Conservation (phyloP, 2,113 vertebrate species). For the Zapornia atra region DNA sequence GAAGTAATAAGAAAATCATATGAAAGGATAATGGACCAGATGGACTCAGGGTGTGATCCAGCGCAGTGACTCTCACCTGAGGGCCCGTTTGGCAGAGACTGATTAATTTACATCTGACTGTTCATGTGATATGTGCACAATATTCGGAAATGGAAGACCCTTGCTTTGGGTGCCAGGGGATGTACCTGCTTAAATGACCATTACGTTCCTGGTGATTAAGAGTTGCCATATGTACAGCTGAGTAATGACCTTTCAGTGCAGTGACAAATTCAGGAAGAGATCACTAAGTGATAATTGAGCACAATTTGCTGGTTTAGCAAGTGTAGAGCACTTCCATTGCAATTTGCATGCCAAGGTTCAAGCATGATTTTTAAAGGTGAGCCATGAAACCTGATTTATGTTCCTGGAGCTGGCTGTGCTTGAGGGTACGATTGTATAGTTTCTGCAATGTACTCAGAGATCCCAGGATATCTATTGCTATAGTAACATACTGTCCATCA, state of each 20-base stretch:
- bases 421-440: background rate
- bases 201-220: conserved; percentile 33
- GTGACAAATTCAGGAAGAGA: conserved; percentile 44
- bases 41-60: conserved; percentile 52
- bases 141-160: conserved; percentile 10
- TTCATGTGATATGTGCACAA: conserved; percentile 26
- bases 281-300: conserved; percentile 28
- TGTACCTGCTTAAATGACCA: conserved; percentile 53
- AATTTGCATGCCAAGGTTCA: conserved; percentile 37
- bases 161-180: conserved; percentile 13
- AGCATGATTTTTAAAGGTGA: conserved; percentile 23
- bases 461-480: conserved; percentile 65
- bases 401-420: background rate
- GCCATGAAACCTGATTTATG: conserved; percentile 34
- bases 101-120: conserved; percentile 49
- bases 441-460: conserved; percentile 8
- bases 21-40: conserved; percentile 57
- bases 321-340: background rate
- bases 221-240: conserved; percentile 13
- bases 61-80: conserved; percentile 42
- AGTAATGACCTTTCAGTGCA: background rate
- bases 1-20: conserved; percentile 57
- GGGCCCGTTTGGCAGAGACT: conserved; percentile 45
- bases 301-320: conserved; percentile 52
- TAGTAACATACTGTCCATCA: conserved; percentile 69